Base-by-base conservation (phyloP, 1,140 invertebrate species). In the Penaeus indicus region DNA sequence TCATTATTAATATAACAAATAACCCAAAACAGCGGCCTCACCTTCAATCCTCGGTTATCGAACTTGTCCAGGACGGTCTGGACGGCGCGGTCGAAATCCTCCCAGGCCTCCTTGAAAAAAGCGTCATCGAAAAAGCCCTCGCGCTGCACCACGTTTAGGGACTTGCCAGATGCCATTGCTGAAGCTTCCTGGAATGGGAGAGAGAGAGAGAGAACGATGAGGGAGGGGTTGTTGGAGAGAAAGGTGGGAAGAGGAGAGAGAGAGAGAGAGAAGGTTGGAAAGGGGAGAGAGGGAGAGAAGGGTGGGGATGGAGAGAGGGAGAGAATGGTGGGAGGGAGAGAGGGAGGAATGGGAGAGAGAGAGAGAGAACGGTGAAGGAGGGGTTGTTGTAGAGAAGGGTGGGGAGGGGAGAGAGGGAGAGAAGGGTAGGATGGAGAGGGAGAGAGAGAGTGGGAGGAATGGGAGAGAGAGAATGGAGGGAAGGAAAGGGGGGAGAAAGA, bases 41-140 rank as follows among this genome's bases (percentile, higher is more conserved):
- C 85, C 85, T 81, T 75, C 27, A 86, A 67, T 75, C 89, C 86
- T 60, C 54, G 84, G 27, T 83, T 79, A 10, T 84, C 78, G 22
- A 90, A 80, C 72, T 85, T 80, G 27, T 81, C 82, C 61, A 85
- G 32, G 19, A 89, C 75, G 67, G 47, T 47, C 82, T 88, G 86
- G 21, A 90, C n/a, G 25, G 89, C 86, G 13, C 89, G 19, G 62
- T 90, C 89, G 75, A 90, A 90, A 69, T 84, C 85, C 22, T 64
- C 80, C 85, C 86, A 88, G 42, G 81, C 64, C 47, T 90, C 89
- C 54, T 63, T 84, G 86, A 90, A 90, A 82, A 90, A 90, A n/a
- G 86, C 47, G 61, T 90, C 89, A 27, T 87, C 81, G 62, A 88
- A 83, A 62, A 90, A 90, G 16, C 87, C 75, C 47, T 90, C 85